Evolutionary conservation across 2,888 invertebrate species (phyloP).

Genomic region (Argyresthia albistria): DNA sequence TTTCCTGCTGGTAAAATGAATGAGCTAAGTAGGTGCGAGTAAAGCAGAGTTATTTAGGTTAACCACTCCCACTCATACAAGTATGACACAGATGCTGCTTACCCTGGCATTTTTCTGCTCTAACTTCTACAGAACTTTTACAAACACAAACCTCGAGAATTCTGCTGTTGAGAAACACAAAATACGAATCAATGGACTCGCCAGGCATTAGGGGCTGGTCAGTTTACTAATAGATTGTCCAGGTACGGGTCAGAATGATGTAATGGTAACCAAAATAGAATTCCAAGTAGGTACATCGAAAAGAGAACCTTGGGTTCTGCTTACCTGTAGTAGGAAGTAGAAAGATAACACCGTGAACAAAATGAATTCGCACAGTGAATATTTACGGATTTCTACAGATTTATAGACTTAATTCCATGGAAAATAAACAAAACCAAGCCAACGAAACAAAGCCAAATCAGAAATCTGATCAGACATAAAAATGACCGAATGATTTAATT

Average conservation of each 20-base stretch:
- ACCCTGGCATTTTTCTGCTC: constrained; percentile 60
- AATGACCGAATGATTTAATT: no score
- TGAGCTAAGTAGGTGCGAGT: no score
- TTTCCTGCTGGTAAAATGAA: no score
- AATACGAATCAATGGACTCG: neutral
- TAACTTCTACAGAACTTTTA: constrained; percentile 12
- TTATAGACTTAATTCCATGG: neutral
- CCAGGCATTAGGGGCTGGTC: neutral
- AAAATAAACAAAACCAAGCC: no score
- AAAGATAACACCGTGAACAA: no score
- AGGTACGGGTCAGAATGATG: constrained; percentile 27
- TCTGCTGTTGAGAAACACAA: constrained; percentile 8
- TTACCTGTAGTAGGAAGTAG: neutral
- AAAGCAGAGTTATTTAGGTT: constrained; percentile 12
- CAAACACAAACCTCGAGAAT: constrained; percentile 17
- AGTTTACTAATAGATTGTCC: neutral
- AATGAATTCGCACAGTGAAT: neutral
- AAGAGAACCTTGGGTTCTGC: neutral
- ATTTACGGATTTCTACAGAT: neutral
- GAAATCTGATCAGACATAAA: no score
- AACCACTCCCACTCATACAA: constrained; percentile 47
- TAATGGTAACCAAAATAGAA: constrained; percentile 46
- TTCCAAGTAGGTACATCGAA: constrained; percentile 5
- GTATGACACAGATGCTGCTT: constrained; percentile 42
- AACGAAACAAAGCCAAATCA: no score